These are phyloP conservation scores for Hoplias malabaricus DNA, from an alignment of 2,113 vertebrate species.

Conservation along the genomic window DNA sequence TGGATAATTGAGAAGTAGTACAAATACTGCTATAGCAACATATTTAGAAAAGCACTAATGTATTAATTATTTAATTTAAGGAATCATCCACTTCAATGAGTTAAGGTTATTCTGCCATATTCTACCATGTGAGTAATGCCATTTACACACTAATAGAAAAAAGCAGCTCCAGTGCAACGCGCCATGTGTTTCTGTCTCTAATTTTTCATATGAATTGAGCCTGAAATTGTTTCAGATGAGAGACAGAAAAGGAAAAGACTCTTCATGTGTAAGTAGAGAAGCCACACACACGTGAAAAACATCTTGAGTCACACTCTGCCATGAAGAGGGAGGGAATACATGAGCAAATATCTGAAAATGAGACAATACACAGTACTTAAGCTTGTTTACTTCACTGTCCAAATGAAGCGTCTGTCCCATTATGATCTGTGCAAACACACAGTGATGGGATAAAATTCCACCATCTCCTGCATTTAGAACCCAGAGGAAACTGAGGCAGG, in stretches of 20 bases:
- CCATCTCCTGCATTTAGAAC: background rate
- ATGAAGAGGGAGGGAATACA: background rate
- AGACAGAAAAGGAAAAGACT: background rate
- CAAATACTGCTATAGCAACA: too few species aligned
- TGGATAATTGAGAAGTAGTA: too few species aligned
- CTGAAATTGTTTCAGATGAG: background rate
- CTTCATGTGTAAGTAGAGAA: background rate
- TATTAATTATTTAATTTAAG: too few species aligned
- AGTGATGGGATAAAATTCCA: background rate
- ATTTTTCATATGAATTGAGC: background rate
- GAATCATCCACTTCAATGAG: constrained; percentile 6
- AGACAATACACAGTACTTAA: background rate
- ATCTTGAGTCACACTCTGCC: background rate
- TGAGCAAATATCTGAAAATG: constrained; percentile 8
- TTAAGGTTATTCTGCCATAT: too few species aligned
- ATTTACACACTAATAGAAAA: background rate
- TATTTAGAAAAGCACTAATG: too few species aligned
- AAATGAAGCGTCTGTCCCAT: background rate
- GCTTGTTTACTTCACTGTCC: background rate
- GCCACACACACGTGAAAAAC: background rate
- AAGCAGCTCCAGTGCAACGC: background rate
- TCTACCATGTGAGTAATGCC: too few species aligned
- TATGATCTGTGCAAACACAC: constrained; percentile 16
- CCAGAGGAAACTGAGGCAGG: background rate
- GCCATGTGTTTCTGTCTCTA: background rate